Evolutionary conservation across 2,888 invertebrate species (phyloP), one percentile per base, ranked within the genome.

Genomic region (Drosophila pegasa): DNA sequence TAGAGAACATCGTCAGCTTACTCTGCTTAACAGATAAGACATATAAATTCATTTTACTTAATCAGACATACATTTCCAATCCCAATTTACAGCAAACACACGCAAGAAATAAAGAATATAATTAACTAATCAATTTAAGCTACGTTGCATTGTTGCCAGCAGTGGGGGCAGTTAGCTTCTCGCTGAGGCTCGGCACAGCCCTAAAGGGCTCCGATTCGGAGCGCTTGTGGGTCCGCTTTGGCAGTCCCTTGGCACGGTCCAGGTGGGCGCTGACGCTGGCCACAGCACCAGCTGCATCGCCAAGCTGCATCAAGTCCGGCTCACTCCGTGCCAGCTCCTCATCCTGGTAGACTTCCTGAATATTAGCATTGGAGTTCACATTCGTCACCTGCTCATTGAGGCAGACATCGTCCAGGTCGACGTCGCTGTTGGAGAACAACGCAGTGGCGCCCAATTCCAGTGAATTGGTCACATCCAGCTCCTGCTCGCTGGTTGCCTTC

Each of bases 401-500:
- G 78, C 95, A 96, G 7, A 96, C 96, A 84, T 96, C 96, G 82
- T 96, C 96, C 52, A 97, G 92, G 88, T 96, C 96, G 2, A 96
- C 97, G 12, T 96, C 96, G 89, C 97, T 97, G 89, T 98, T 97
- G 2, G 97, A 96, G 91, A 97, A 96, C 68, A 97, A 95, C 1
- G 96, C 95, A 9, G 96, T 95, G 5, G 95, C 94, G 59, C 95
- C 94, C 84, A 96, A 93, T 82, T 94, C 94, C 20, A 92, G 60
- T 0, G 91, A 91, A 48, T 90, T 89, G 51, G 91, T 91, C 7
- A 89, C 88, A 66, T 91, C 91, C 62, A 91, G 73, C 48, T 91
- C 88, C 8, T 86, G 80, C 25, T 90, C 89, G 48, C 69, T 78
- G 40, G 58, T 10, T 8, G 76, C 66, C 31, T 77, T 83, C 6